phyloP scores from a whole-genome alignment of 35 echinoderm and acorn worm species.

The Chiridota heheva region DNA sequence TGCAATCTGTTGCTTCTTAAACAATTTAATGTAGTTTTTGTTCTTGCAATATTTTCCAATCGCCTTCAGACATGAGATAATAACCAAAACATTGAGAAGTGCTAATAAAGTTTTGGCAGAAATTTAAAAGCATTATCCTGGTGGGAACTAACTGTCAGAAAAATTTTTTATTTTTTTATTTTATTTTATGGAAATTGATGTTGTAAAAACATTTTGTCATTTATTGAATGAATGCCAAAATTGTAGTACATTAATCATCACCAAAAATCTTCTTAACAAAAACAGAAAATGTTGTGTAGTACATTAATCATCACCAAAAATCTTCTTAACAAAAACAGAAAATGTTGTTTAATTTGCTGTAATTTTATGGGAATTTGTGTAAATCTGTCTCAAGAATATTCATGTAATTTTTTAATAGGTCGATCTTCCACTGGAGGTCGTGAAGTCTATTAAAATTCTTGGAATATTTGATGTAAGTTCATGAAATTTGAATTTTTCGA shows the following conservation, averaged over 20 bases:
- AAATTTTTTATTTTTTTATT: too few species aligned
- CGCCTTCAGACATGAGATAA: too few species aligned
- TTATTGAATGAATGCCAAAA: too few species aligned
- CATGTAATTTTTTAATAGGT: constrained; percentile 41
- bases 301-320: neutral
- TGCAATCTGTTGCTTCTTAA: too few species aligned
- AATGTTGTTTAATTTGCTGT: neutral
- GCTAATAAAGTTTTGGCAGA: too few species aligned
- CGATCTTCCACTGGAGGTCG: constrained; percentile 73
- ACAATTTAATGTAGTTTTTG: too few species aligned
- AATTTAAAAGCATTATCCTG: too few species aligned
- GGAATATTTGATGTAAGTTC: constrained; percentile 77
- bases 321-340: neutral
- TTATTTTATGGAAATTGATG: too few species aligned
- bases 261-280: neutral
- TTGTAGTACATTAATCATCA: neutral
- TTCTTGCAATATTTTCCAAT: too few species aligned
- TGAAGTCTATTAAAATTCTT: constrained; percentile 71
- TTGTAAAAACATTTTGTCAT: too few species aligned
- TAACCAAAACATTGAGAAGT: too few species aligned
- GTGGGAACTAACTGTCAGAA: too few species aligned
- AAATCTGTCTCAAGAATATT: neutral
- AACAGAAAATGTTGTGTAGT: neutral
- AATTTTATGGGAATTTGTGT: neutral
- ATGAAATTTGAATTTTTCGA: neutral